Base-by-base conservation (phyloP, 1,140 invertebrate genomes). In the Olivierus martensii region DNA sequence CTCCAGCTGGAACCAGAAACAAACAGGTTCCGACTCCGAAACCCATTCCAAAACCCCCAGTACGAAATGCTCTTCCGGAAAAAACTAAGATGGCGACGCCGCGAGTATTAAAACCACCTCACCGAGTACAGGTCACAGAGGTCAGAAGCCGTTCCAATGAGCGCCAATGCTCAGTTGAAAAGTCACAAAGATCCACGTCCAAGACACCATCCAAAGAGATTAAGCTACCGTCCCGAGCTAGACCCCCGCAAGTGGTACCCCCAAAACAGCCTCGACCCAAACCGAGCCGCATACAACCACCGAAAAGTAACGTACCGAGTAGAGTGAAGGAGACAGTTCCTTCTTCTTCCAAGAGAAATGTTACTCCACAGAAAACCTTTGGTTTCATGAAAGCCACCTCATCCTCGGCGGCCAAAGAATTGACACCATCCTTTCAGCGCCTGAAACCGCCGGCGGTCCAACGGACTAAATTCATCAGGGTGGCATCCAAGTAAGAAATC, bases 1-100 rank as follows among this genome's bases (percentile, higher is more conserved):
- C 58, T 88, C 85, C 1, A 71, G 81, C 5, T 87, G 83, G 59
- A 87, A 84, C 0, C 70, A 88, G 21, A 87, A 85, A 9, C 2
- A n/a, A 15, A 14, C n/a, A 22, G 19, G 15, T 19, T 14, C 5
- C 19, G 44, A 18, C 4, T 5, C 44, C 44, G 11, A 46, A 46
- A 21, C 44, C 44, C 1, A 19, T 5, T 15, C n/a, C 44, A 7
- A 46, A 19, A 11, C 6, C 21, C 12, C 5, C n/a, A 14, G n/a
- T 7, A 9, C 12, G 21, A 22, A 46, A 1, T 15, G n/a, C 12
- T 7, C 7, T 5, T 5, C n/a, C 4, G 19, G 21, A 46, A 3
- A 19, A 46, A 19, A 1, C 44, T 7, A 18, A 14, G 17, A 9
- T 18, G 11, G 19, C 17, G 19, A 9, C 12, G 17, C 12, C n/a